Conservation (phyloP, 2,113 vertebrate genomes). For the Dasyprocta punctata region DNA sequence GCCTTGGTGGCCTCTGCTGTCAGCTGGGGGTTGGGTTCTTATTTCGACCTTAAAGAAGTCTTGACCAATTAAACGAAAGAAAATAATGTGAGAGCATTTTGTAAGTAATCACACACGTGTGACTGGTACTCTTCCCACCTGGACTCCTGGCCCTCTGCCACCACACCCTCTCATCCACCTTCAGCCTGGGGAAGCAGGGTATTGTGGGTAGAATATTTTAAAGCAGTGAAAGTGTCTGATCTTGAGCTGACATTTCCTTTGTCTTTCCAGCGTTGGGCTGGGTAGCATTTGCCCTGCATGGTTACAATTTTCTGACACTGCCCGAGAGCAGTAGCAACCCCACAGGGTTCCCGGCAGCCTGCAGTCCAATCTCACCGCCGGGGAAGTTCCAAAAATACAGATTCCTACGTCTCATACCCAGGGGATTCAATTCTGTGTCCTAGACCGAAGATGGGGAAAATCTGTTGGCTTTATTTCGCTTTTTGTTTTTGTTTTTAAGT, state of each 20-base stretch:
- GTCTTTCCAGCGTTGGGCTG: neutral
- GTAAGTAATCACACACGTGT: neutral
- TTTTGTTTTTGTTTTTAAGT: neutral
- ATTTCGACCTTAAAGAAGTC: neutral
- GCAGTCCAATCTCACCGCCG: neutral
- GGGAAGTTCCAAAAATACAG: neutral
- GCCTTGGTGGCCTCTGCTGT: neutral
- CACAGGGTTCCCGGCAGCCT: neutral
- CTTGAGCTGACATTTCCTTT: neutral
- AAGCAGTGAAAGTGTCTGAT: neutral
- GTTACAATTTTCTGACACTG: neutral
- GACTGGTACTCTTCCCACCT: neutral
- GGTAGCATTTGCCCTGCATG: neutral
- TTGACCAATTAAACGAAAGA: slow-evolving; percentile 27
- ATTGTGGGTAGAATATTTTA: neutral
- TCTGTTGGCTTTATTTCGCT: neutral
- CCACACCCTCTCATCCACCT: neutral
- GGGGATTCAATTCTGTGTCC: neutral
- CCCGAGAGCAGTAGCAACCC: neutral
- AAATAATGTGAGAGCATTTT: neutral
- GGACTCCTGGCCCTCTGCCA: neutral
- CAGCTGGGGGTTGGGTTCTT: too few relatives aligned
- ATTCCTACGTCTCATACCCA: neutral
- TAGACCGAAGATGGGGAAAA: neutral
- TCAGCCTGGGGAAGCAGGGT: neutral